Conservation (phyloP, 2,113 vertebrate genomes). For the Gymnobelideus leadbeateri region DNA sequence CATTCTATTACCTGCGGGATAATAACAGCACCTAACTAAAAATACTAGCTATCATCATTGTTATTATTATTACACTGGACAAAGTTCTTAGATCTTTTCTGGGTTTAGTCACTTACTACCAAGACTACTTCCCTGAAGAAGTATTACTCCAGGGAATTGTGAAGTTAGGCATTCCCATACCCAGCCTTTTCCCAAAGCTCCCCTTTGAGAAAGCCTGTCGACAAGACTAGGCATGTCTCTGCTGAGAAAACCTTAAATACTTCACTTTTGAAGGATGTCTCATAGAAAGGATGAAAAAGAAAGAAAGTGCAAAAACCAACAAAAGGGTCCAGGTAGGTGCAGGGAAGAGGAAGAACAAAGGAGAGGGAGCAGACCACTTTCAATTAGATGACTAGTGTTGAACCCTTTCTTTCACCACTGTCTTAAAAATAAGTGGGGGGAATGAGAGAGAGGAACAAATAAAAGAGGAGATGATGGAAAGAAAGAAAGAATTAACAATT, state of each 20-base stretch:
- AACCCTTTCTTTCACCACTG: not conserved
- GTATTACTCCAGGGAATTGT: not conserved
- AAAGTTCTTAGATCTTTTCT: not conserved
- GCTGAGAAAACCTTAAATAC: not conserved
- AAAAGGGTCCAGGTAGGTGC: not conserved
- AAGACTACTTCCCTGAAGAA: not conserved
- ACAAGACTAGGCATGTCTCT: not conserved
- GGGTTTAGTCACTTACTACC: too few species aligned
- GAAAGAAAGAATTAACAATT: not conserved
- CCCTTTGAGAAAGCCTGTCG: too few species aligned
- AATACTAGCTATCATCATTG: not conserved
- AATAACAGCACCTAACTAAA: not conserved
- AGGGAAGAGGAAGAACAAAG: not conserved
- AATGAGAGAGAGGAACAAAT: not conserved
- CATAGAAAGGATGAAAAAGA: not conserved
- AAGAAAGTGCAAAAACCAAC: not conserved
- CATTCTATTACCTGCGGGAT: not conserved
- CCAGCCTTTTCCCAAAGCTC: not conserved
- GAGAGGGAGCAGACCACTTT: not conserved
- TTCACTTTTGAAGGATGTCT: not conserved
- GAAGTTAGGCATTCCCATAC: not conserved
- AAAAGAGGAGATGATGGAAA: not conserved
- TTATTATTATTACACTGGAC: not conserved
- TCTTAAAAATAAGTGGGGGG: not conserved
- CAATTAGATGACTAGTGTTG: too few species aligned